Percentiles rank a stretch among this genome's conserved stretches.
Evolutionary conservation across 92 coral and sea anemone species (phyloP).

Genomic region (Umimayanthus kanabou): DNA sequence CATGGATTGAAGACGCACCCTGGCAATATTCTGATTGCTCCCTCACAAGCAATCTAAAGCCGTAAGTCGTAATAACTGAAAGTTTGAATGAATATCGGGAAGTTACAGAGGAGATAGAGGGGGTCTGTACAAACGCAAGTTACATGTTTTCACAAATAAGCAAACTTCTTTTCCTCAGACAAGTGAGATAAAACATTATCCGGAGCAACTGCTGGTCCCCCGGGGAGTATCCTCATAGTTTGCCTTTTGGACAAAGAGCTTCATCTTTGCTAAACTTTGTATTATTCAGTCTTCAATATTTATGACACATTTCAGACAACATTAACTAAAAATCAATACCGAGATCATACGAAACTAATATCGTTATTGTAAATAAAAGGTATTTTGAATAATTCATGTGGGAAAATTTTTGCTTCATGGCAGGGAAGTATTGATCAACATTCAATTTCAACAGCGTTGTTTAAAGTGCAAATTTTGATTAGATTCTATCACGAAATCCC

Average conservation of each 20-base stretch:
- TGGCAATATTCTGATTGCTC: neutral
- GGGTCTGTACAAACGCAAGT: neutral
- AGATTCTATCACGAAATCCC: neutral
- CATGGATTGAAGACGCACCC: neutral
- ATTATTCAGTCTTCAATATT: neutral
- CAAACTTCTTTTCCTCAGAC: no score
- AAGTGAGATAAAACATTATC: neutral
- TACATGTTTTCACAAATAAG: neutral
- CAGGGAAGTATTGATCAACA: neutral
- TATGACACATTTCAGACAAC: no score
- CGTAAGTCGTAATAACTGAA: neutral
- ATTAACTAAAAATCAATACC: neutral
- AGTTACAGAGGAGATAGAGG: neutral
- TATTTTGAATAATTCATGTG: slow-evolving; percentile 37
- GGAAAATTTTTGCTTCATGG: slow-evolving; percentile 23
- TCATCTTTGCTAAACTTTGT: neutral
- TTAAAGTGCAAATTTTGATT: neutral
- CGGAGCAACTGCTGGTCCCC: neutral
- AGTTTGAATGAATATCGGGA: neutral
- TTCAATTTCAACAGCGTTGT: neutral
- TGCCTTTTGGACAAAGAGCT: neutral
- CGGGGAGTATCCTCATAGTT: neutral
- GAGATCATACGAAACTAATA: neutral
- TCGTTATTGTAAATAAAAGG: slow-evolving; percentile 28
- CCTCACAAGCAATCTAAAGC: neutral